These are phyloP conservation scores for Halictus rubicundus DNA, from an alignment of 1,140 invertebrate genomes.

Conservation along the genomic window DNA sequence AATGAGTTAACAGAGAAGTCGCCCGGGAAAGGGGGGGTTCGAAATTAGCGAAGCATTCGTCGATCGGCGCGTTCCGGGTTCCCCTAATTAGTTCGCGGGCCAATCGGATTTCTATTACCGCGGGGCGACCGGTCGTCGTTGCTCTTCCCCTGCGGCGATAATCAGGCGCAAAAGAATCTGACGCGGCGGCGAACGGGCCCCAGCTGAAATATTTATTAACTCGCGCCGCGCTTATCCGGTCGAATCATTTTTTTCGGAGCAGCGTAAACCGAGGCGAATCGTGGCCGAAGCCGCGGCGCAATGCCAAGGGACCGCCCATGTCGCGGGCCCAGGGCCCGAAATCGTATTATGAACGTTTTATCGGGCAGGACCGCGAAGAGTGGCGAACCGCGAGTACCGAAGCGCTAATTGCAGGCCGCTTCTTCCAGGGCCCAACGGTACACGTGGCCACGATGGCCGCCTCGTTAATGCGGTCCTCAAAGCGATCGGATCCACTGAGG, in stretches of 20 bases:
- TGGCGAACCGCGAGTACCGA: constrained; percentile 64
- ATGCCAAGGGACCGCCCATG: constrained; percentile 53
- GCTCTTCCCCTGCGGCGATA: not conserved
- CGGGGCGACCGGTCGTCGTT: not conserved
- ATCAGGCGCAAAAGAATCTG: constrained; percentile 20
- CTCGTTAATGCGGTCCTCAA: constrained; percentile 61
- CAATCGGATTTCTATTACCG: constrained; percentile 12
- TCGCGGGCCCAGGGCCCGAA: constrained; percentile 39
- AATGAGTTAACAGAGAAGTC: too few species aligned
- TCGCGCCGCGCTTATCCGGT: constrained; percentile 44
- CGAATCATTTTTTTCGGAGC: constrained; percentile 34
- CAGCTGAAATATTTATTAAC: constrained; percentile 55
- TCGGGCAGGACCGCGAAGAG: constrained; percentile 56
- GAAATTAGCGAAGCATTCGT: constrained; percentile 19
- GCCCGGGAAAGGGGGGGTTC: too few species aligned
- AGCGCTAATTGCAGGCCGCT: constrained; percentile 65
- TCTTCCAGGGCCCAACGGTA: constrained; percentile 22
- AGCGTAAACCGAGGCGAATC: constrained; percentile 48
- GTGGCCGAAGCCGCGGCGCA: not conserved
- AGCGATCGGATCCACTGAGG: constrained; percentile 5
- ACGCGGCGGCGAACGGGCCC: constrained; percentile 15
- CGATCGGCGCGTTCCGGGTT: not conserved
- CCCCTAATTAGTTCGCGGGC: constrained; percentile 13
- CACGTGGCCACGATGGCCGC: constrained; percentile 40
- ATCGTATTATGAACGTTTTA: constrained; percentile 68